Percentiles rank a stretch among this genome's conserved stretches.
These are phyloP conservation scores for Tanypteryx hageni DNA, from an alignment of 2,888 invertebrate genomes.

Conservation along the genomic window DNA sequence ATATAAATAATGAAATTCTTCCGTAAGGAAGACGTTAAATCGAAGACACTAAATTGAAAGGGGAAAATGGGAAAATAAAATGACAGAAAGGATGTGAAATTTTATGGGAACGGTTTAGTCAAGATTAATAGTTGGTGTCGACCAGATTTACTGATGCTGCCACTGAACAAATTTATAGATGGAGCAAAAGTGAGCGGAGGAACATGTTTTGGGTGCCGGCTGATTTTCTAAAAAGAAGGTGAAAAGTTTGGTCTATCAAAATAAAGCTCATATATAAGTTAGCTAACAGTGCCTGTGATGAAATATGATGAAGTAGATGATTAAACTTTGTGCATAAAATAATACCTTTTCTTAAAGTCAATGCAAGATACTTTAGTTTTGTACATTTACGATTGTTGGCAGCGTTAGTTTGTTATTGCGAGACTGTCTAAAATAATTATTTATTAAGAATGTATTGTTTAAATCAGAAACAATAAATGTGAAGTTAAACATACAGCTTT, in stretches of 20 bases:
- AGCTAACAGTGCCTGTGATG: not conserved
- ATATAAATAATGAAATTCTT: not conserved
- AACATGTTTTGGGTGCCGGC: slow-evolving; percentile 7
- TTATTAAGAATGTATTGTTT: too few species aligned
- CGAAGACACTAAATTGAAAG: not conserved
- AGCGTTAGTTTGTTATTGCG: too few species aligned
- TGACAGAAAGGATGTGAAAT: slow-evolving; percentile 29
- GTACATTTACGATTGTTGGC: too few species aligned
- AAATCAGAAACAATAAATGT: too few species aligned
- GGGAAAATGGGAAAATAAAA: not conserved
- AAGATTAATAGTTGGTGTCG: slow-evolving; percentile 4
- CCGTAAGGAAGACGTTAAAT: not conserved
- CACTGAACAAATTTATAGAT: slow-evolving; percentile 29
- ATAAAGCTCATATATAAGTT: not conserved
- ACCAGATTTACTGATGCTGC: slow-evolving; percentile 35
- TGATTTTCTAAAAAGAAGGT: not conserved
- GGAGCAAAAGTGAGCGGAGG: slow-evolving; percentile 2
- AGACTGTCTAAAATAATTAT: too few species aligned
- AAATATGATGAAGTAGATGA: not conserved
- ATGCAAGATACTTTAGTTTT: too few species aligned
- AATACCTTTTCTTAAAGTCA: too few species aligned
- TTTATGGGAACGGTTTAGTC: slow-evolving; percentile 24
- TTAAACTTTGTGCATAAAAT: too few species aligned
- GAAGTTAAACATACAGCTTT: too few species aligned
- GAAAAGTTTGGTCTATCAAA: not conserved